A percentile compares a stretch with the other conserved stretches of the same genome.
phyloP scores from a whole-genome alignment of 2,888 invertebrate species.

The Chouioia cunea region DNA sequence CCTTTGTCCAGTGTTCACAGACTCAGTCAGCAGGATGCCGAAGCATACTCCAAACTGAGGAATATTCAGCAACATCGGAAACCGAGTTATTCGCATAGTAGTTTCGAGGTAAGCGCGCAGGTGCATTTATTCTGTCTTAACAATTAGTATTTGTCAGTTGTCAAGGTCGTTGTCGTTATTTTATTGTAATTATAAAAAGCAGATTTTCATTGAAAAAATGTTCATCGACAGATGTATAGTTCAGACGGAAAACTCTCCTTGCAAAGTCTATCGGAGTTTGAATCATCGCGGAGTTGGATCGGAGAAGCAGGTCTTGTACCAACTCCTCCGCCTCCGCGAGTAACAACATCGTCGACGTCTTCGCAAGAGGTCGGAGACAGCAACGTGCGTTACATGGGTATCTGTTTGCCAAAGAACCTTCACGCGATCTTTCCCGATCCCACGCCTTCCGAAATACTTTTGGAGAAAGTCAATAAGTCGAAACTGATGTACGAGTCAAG shows the following conservation, averaged over 20 bases:
- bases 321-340: slow-evolving; percentile 54
- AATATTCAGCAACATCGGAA: slow-evolving; percentile 77
- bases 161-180: slow-evolving; percentile 24
- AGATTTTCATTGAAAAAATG: too few relatives aligned
- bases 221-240: slow-evolving; percentile 61
- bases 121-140: not conserved
- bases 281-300: slow-evolving; percentile 64
- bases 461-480: slow-evolving; percentile 46
- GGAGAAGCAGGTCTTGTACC: slow-evolving; percentile 57
- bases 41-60: slow-evolving; percentile 81
- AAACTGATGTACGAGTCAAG: slow-evolving; percentile 14
- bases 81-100: slow-evolving; percentile 76
- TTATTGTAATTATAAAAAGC: too few relatives aligned
- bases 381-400: slow-evolving; percentile 78
- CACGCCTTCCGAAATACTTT: slow-evolving; percentile 39
- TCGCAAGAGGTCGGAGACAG: slow-evolving; percentile 70
- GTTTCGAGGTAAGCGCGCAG: slow-evolving; percentile 57
- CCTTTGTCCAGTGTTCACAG: slow-evolving; percentile 90
- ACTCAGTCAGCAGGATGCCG: slow-evolving; percentile 81
- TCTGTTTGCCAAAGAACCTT: slow-evolving; percentile 79
- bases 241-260: slow-evolving; percentile 63
- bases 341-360: slow-evolving; percentile 49
- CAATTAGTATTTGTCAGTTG: not conserved
- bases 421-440: slow-evolving; percentile 75
- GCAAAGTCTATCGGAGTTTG: slow-evolving; percentile 64